A percentile compares a stretch with the other conserved stretches of the same genome.
These are phyloP conservation scores for Meloidogyne chitwoodi DNA, from an alignment of 1,140 invertebrate species.

Conservation along the genomic window DNA sequence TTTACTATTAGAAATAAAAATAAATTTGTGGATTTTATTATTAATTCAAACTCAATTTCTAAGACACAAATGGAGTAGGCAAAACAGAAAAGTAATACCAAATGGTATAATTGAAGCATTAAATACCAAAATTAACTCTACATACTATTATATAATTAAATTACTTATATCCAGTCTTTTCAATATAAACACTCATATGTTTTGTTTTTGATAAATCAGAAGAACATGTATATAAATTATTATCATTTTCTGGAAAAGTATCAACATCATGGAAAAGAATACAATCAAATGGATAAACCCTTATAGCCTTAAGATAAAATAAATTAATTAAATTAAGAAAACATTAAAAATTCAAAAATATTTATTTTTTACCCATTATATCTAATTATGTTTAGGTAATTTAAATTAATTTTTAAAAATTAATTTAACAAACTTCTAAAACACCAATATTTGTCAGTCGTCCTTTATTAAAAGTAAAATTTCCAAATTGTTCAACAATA, in stretches of 20 bases:
- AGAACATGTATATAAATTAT: conserved; percentile 81
- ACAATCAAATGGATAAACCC: conserved; percentile 63
- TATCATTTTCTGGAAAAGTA: conserved; percentile 76
- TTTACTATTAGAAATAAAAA: too few relatives aligned
- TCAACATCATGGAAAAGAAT: conserved; percentile 90
- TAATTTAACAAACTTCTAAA: too few relatives aligned
- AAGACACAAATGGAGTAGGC: too few relatives aligned
- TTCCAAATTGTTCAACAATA: conserved; percentile 4
- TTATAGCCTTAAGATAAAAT: not conserved
- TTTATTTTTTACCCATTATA: too few relatives aligned
- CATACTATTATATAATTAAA: too few relatives aligned
- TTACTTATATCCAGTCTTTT: not conserved
- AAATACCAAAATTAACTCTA: too few relatives aligned
- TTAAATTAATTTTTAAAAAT: too few relatives aligned
- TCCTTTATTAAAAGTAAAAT: not conserved
- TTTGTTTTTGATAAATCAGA: not conserved
- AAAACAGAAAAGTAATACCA: too few relatives aligned
- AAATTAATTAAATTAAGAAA: conserved; percentile 64
- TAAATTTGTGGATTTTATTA: too few relatives aligned
- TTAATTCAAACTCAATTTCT: too few relatives aligned
- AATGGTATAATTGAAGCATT: too few relatives aligned
- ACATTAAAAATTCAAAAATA: conserved; percentile 70
- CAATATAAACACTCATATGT: not conserved
- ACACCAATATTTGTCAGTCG: not conserved
- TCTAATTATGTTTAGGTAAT: too few relatives aligned